Evolutionary conservation across 2,113 vertebrate genomes (phyloP).

Genomic region (Pandion haliaetus): DNA sequence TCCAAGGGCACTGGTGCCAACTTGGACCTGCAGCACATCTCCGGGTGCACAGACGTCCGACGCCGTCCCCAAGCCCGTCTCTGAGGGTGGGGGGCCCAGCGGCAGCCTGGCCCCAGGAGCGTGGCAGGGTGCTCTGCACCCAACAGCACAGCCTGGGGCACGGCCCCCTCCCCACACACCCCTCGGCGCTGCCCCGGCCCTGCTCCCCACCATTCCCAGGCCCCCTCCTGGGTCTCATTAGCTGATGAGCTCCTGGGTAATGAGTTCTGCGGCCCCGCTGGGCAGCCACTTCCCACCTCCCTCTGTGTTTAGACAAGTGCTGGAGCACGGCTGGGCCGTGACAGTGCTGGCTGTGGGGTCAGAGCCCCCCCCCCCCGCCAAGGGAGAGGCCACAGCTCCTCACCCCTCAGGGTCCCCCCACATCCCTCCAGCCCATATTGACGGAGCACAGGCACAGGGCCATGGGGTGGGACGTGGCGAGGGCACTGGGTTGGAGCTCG

Average conservation of each 20-base stretch:
- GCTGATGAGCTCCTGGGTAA: constrained; percentile 17
- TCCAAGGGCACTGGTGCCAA: accelerated
- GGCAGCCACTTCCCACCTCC: constrained; percentile 16
- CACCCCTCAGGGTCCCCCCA: accelerated
- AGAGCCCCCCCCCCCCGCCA: neutral
- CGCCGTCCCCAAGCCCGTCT: accelerated
- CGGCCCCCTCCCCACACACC: accelerated
- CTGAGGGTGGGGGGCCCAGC: neutral
- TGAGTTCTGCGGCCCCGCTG: constrained; percentile 10
- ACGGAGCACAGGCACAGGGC: no score
- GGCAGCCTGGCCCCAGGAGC: accelerated
- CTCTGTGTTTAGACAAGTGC: constrained; percentile 52
- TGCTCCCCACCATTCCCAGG: neutral
- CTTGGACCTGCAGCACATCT: accelerated
- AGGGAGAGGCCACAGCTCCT: neutral
- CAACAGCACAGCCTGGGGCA: neutral
- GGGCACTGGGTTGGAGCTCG: neutral
- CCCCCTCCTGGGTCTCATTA: constrained; percentile 46
- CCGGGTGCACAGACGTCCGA: neutral
- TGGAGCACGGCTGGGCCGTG: neutral
- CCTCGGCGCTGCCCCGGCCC: accelerated
- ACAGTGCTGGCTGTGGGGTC: neutral
- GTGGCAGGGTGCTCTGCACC: neutral
- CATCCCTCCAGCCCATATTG: accelerated
- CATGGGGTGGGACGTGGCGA: accelerated